Evolutionary conservation across 2,797 vertebrate species (phyloP).

Genomic region (Cirrhinus molitorella): DNA sequence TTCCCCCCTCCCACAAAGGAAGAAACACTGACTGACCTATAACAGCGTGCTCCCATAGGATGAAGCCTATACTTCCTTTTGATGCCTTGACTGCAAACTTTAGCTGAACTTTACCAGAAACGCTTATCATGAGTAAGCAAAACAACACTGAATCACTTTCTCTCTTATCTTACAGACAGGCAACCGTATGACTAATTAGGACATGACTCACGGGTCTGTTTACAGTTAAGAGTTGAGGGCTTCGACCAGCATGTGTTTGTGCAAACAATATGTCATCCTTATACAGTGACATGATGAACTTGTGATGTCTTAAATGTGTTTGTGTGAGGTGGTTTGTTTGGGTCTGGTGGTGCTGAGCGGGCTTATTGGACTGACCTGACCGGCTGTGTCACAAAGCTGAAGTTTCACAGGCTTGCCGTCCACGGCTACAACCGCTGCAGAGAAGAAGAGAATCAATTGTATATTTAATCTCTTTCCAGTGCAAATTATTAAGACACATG

Average conservation of each 20-base stretch:
- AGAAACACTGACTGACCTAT: slow-evolving; percentile 54
- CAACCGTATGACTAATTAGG: slow-evolving; percentile 43
- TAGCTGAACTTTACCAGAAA: slow-evolving; percentile 53
- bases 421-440: slow-evolving; percentile 87
- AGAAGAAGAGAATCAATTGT: slow-evolving; percentile 39
- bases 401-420: slow-evolving; percentile 94
- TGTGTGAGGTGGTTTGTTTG: slow-evolving; percentile 37
- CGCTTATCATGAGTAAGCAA: slow-evolving; percentile 41
- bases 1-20: slow-evolving; percentile 39
- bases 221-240: slow-evolving; percentile 37
- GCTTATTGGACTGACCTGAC: slow-evolving; percentile 85
- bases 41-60: slow-evolving; percentile 36
- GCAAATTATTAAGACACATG: slow-evolving; percentile 24
- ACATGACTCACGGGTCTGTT: slow-evolving; percentile 38
- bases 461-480: background rate
- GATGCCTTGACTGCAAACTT: slow-evolving; percentile 42
- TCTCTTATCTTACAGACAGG: slow-evolving; percentile 30
- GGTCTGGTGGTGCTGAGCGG: slow-evolving; percentile 25
- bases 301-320: slow-evolving; percentile 36
- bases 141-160: slow-evolving; percentile 44
- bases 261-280: slow-evolving; percentile 49
- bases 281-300: slow-evolving; percentile 34
- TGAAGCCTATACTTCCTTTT: slow-evolving; percentile 15
- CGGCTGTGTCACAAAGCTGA: slow-evolving; percentile 97
- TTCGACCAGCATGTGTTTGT: slow-evolving; percentile 41